These are phyloP conservation scores for Chrysodeixis includens DNA, from an alignment of 2,888 invertebrate species.

Conservation along the genomic window DNA sequence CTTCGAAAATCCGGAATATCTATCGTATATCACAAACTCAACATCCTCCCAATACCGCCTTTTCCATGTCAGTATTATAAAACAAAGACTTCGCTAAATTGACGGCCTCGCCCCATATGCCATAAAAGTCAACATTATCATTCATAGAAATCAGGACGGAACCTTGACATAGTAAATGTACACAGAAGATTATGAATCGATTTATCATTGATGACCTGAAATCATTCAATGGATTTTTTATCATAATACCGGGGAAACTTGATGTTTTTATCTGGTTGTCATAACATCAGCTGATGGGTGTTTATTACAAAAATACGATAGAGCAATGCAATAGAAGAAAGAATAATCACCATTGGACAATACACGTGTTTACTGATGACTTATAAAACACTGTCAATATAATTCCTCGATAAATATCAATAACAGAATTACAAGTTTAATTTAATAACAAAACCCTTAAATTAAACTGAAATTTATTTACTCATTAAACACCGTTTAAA, in stretches of 20 bases:
- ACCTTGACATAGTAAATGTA: constrained; percentile 58
- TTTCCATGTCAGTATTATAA: constrained; percentile 14
- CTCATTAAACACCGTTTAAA: background rate
- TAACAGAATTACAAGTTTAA: background rate
- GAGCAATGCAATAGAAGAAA: no score
- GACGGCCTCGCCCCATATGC: constrained; percentile 15
- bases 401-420: no score
- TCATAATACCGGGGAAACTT: constrained; percentile 18
- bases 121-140: constrained; percentile 40
- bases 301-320: background rate
- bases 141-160: constrained; percentile 52
- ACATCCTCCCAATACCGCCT: constrained; percentile 9
- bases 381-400: no score
- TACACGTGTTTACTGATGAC: no score
- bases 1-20: background rate
- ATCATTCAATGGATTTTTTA: constrained; percentile 34
- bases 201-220: constrained; percentile 55
- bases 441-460: background rate
- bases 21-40: background rate
- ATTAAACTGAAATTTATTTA: background rate
- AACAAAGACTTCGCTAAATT: constrained; percentile 19
- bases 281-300: background rate
- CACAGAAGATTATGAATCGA: constrained; percentile 55
- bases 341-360: no score
- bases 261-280: constrained; percentile 29